Percentiles rank a stretch among this genome's conserved stretches.
phyloP scores from a whole-genome alignment of 1,140 invertebrate species.

The Formica exsecta region DNA sequence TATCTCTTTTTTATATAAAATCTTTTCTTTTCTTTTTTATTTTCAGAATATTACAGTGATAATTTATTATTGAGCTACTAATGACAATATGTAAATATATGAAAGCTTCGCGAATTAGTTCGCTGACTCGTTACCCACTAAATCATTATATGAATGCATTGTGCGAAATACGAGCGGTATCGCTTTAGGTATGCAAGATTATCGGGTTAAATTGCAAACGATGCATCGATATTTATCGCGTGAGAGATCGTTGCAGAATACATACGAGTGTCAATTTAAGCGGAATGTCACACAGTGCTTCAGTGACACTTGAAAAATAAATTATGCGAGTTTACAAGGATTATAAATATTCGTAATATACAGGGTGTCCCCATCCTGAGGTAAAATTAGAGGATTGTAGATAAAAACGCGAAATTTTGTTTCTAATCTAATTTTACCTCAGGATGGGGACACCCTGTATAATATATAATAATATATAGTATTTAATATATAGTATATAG shows the following conservation, averaged over 20 bases:
- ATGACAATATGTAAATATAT: background rate
- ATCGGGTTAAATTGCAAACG: slow-evolving; percentile 47
- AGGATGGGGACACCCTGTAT: too few relatives aligned
- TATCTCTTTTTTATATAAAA: too few relatives aligned
- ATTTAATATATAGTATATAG: too few relatives aligned
- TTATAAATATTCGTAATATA: background rate
- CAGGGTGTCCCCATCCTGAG: too few relatives aligned
- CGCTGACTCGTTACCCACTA: background rate
- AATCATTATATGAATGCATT: background rate
- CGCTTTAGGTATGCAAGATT: slow-evolving; percentile 54
- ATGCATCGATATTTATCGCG: slow-evolving; percentile 21
- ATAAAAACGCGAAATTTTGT: too few relatives aligned
- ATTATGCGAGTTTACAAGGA: background rate
- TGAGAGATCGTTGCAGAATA: background rate
- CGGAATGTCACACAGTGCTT: background rate
- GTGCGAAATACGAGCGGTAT: slow-evolving; percentile 9
- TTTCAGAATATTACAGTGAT: too few relatives aligned
- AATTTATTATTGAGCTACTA: background rate
- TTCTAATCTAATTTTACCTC: too few relatives aligned
- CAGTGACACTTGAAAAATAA: background rate
- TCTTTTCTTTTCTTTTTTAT: too few relatives aligned
- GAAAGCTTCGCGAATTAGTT: background rate
- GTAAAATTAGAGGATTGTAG: too few relatives aligned
- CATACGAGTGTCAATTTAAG: background rate
- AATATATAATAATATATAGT: too few relatives aligned